Evolutionary conservation across 2,888 invertebrate genomes (phyloP), one percentile per base, ranked within the genome.

Genomic region (Epinotia nisella): DNA sequence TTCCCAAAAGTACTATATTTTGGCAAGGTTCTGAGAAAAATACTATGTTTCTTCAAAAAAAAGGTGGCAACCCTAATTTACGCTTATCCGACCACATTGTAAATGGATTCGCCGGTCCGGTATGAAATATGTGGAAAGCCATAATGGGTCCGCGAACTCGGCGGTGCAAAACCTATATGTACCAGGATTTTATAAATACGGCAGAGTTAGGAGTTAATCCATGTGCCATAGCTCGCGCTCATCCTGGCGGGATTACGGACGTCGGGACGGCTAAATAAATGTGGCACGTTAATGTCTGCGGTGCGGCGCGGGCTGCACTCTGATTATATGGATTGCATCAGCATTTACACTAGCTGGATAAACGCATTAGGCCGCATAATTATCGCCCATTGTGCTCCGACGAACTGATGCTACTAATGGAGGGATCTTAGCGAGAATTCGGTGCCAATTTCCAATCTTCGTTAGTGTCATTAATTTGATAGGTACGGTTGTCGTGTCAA

Each of bases 151-250:
- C 45, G 60, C 60, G n/a, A 24, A 19, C n/a, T 49, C 7, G 17
- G 41, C n/a, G n/a, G 15, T 4, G 21, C 15, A 21, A 56, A 41
- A 21, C 15, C 55, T 21, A 24, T n/a, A 24, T 39, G 53, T 70
- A 66, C 61, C 55, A 62, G 67, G 67, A 45, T 51, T 59, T 72
- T 24, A 68, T 68, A 68, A 72, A 72, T 55, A 58, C 67, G 67
- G 56, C 59, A 51, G 41, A 53, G 29, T 64, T 64, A 64, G 69
- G 51, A 72, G 61, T 72, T 72, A 72, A 68, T 68, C 72, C 61
- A 10, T 21, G 67, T 51, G 29, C 35, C n/a, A n/a, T 45, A 56
- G 67, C 62, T 68, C 60, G 60, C 21, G 56, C 49, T 58, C 64
- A 59, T 21, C 58, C 64, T 41, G 51, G 69, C 41, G 58, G 68